Base-by-base conservation (phyloP, 2,888 invertebrate species). In the Trachelus stipa region DNA sequence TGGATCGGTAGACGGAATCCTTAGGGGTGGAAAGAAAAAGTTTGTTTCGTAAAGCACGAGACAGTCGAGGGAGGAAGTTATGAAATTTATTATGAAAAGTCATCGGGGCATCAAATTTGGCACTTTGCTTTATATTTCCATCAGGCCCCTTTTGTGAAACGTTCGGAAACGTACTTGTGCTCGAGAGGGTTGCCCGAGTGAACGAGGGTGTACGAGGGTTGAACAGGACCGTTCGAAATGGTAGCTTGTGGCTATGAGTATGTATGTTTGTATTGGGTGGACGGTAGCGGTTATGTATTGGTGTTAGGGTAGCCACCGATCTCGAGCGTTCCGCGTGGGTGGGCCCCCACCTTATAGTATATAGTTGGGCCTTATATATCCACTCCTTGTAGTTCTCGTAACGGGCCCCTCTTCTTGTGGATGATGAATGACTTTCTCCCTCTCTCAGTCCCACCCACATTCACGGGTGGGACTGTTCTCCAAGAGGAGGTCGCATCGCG, bases 281-380 rank as follows among this genome's bases (percentile, higher is more conserved):
- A 56, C 56, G 56, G 71, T 71, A 71, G 71, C 71, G 31, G 71
- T 31, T 71, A 71, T 23, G 71, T 69, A 68, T 23, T 74, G 69
- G 79, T 78, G 77, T 82, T 76, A 77, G 76, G 75, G 80, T 82
- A 81, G 87, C 87, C 87, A 88, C 86, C 83, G 87, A 87, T 88
- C 86, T 86, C 85, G 86, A 86, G 83, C 85, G 83, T 81, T 81
- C 87, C 80, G 86, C 88, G 89, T 90, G 89, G 90, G 90, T 90
- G 90, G 90, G 85, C 89, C 35, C 73, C 74, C 71, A 81, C 82
- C 80, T 81, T 71, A 12, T 12, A 23, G 23, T 23, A 9, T 56
- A 56, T 56, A 56, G 23, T 56, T 56, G 56, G 68, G 74, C 71
- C 77, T 40, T 78, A 77, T 78, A 76, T 79, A 77, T 75, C 78